phyloP scores from a whole-genome alignment of 1,140 invertebrate genomes.

The Euwallacea fornicatus region DNA sequence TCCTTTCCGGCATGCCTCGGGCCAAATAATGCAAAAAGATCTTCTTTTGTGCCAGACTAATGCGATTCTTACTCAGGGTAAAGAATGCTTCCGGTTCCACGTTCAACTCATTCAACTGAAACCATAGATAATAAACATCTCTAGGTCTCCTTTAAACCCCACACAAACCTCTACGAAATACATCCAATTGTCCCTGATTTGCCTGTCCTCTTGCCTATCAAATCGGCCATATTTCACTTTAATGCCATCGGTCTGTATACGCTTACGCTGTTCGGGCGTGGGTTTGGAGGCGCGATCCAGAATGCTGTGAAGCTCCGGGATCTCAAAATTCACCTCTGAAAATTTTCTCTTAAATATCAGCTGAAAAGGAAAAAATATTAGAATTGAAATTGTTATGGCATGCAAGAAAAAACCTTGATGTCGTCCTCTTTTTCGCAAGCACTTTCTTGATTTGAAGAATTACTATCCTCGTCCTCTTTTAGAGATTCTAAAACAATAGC shows the following conservation, averaged over 20 bases:
- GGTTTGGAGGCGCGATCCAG: constrained; percentile 3
- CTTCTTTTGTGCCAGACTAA: not conserved
- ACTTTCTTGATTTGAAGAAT: no score
- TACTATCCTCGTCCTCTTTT: no score
- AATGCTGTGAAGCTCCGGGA: not conserved
- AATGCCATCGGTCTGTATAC: not conserved
- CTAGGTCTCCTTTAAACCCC: not conserved
- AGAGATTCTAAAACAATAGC: no score
- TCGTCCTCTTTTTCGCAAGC: no score
- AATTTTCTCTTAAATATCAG: not conserved
- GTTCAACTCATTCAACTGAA: constrained; percentile 5
- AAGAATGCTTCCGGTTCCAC: not conserved
- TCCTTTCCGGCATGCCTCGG: constrained; percentile 8
- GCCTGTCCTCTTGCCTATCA: constrained; percentile 5
- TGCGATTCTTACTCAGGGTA: not conserved
- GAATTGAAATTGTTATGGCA: no score
- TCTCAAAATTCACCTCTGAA: not conserved
- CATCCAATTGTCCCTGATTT: constrained; percentile 7
- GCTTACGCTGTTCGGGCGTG: not conserved
- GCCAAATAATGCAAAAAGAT: constrained; percentile 17
- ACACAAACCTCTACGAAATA: constrained; percentile 1
- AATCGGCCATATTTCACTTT: not conserved
- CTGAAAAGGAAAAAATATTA: not conserved
- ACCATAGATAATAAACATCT: not conserved
- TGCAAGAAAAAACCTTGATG: no score